Conservation (phyloP, 92 coral and sea anemone genomes). For the Paramuricea clavata region DNA sequence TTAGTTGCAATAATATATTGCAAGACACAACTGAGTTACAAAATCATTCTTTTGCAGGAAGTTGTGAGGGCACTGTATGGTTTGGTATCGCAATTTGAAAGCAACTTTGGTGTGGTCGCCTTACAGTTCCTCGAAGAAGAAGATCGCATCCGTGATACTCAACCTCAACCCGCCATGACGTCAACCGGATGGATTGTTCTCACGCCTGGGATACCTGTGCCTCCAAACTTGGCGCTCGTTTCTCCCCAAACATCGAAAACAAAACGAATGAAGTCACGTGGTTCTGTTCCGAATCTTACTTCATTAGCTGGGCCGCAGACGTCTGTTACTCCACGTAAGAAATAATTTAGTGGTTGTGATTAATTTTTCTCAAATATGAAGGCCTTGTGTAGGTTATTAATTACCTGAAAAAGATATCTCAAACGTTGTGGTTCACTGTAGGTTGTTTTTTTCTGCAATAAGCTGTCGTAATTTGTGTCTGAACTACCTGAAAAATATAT, state of each 20-base stretch:
- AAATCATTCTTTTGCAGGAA: constrained; percentile 71
- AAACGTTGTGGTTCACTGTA: too few species aligned
- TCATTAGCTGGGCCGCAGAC: constrained; percentile 62
- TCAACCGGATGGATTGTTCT: constrained; percentile 98
- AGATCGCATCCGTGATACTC: constrained; percentile 84
- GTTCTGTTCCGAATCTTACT: constrained; percentile 83
- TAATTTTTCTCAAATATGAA: too few species aligned
- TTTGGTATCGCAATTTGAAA: constrained; percentile 90
- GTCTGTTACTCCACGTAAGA: constrained; percentile 66
- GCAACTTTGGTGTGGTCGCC: constrained; percentile 96
- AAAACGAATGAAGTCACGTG: constrained; percentile 74
- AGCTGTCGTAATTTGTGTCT: too few species aligned
- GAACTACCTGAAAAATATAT: too few species aligned
- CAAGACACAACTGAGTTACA: too few species aligned
- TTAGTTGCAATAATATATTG: too few species aligned
- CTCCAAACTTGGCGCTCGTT: constrained; percentile 67
- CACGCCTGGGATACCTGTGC: constrained; percentile 75
- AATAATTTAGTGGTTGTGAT: neutral
- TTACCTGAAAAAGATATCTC: too few species aligned
- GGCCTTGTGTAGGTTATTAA: too few species aligned
- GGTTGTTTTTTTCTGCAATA: too few species aligned
- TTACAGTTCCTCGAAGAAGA: constrained; percentile 88
- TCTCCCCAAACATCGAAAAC: neutral
- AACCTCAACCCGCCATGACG: constrained; percentile 94
- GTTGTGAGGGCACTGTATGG: constrained; percentile 91